phyloP scores from a whole-genome alignment of 2,113 vertebrate genomes.

The Notiomystis cincta region DNA sequence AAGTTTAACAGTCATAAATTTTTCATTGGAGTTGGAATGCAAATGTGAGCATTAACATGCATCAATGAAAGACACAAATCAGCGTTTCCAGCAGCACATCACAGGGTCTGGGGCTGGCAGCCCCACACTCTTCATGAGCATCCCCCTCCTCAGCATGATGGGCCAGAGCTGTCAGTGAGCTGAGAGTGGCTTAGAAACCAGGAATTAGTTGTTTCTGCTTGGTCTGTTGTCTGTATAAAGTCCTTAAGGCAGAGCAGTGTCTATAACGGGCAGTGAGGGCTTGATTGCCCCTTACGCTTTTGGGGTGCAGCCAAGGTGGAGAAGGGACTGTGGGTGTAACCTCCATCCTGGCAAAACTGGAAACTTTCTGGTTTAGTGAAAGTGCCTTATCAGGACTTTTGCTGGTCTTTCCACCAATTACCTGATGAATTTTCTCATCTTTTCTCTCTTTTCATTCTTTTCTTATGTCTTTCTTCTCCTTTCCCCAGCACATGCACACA shows the following conservation, averaged over 20 bases:
- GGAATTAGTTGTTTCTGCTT: neutral
- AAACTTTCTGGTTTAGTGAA: neutral
- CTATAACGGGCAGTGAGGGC: neutral
- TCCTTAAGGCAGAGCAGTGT: neutral
- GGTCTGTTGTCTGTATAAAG: neutral
- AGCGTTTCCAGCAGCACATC: rapidly evolving
- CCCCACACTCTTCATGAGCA: rapidly evolving
- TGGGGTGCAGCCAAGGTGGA: neutral
- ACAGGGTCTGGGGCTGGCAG: rapidly evolving
- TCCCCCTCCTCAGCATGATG: neutral
- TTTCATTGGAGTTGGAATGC: conserved; percentile 8
- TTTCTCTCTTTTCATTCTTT: neutral
- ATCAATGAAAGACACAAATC: rapidly evolving
- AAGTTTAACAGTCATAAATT: conserved; percentile 38
- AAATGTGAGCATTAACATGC: neutral
- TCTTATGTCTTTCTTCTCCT: neutral
- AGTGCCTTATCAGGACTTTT: neutral
- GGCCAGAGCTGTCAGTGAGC: neutral
- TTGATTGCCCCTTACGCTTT: neutral
- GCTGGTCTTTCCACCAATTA: neutral
- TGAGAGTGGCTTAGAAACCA: neutral
- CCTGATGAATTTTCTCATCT: neutral
- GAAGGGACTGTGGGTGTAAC: neutral
- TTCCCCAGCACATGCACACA: rapidly evolving
- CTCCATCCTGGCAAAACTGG: rapidly evolving